Base-by-base conservation (phyloP, 2,113 vertebrate genomes). In the Osmerus mordax region DNA sequence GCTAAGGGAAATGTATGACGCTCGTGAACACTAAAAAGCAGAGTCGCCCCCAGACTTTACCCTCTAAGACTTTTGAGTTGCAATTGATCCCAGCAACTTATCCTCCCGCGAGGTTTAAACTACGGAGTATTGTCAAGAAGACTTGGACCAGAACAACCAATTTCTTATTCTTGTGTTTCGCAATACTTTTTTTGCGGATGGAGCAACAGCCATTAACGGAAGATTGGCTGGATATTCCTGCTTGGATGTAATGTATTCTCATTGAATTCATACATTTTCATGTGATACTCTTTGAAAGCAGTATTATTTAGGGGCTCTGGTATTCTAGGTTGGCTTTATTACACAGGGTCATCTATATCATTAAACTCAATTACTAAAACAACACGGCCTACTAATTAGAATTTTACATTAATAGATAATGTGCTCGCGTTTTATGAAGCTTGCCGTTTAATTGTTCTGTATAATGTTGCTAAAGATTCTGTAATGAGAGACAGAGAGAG, bases 321-420 rank as follows among this genome's bases (percentile, higher is more conserved):
- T 67, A 47, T 60, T 53, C 25, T 32, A 28, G 18, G 5, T 47
- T 9, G 41, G 41, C 70, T 60, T 2, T 56, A 81, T 81, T 59
- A 67, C 29, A 23, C 72, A 36, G 75, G 70, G 69, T 80, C 71
- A 70, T 80, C 72, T 73, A 69, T 69, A 15, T 85, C 76, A 84
- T 84, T 87, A 83, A 87, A 87, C 81, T 85, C 78, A 65, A 83
- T 88, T 84, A 83, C 73, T 78, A 71, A 82, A 84, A 86, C 83
- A 86, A 84, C 77, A 69, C 21, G 78, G 36, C 65, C 52, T 32
- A 76, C 78, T 89, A 85, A 90, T 89, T 87, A 87, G 78, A 78
- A 8, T 47, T 75, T 67, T 81, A 71, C 25, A 11, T 75, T 81
- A 78, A 86, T 87, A 82, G 80, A 86, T 83, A 76, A 79, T 64